Evolutionary conservation across 53 echinoderm and acorn worm genomes (phyloP).

Genomic region (Luidia sarsii): DNA sequence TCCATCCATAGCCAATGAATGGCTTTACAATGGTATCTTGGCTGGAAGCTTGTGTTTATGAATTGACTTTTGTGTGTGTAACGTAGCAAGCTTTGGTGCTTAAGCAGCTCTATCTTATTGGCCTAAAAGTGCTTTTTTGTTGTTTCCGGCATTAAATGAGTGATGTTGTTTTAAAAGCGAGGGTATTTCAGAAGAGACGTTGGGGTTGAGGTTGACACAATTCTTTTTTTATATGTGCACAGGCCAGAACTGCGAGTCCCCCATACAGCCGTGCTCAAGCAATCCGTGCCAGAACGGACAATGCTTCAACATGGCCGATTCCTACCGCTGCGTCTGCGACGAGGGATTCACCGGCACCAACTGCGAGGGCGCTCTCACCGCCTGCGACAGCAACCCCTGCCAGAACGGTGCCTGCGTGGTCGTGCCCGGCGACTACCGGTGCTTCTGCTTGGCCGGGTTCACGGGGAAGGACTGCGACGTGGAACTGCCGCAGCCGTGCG

Average conservation of each 20-base stretch:
- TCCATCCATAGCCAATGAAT: too few relatives aligned
- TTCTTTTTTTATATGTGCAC: not conserved
- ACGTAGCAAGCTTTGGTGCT: too few relatives aligned
- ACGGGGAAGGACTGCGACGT: slow-evolving; percentile 66
- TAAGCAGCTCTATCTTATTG: too few relatives aligned
- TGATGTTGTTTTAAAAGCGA: too few relatives aligned
- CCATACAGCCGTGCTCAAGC: slow-evolving; percentile 45
- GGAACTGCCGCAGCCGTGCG: slow-evolving; percentile 38
- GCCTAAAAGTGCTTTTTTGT: too few relatives aligned
- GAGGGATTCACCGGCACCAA: slow-evolving; percentile 51
- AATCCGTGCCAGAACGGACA: slow-evolving; percentile 34
- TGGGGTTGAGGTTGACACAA: too few relatives aligned
- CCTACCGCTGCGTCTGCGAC: slow-evolving; percentile 63
- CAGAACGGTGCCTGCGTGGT: slow-evolving; percentile 53
- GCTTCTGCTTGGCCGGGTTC: slow-evolving; percentile 48
- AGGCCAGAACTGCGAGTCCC: slow-evolving; percentile 57
- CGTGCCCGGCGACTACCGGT: slow-evolving; percentile 2
- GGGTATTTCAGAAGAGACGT: too few relatives aligned
- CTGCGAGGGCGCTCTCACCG: slow-evolving; percentile 52
- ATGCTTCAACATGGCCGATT: slow-evolving; percentile 44
- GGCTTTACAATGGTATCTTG: too few relatives aligned
- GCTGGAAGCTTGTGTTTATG: too few relatives aligned
- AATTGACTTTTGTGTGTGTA: too few relatives aligned
- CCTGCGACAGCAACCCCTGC: slow-evolving; percentile 73
- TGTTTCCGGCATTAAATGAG: too few relatives aligned